phyloP scores from a whole-genome alignment of 2,797 vertebrate genomes.

The Hypotaenidia philippensis region DNA sequence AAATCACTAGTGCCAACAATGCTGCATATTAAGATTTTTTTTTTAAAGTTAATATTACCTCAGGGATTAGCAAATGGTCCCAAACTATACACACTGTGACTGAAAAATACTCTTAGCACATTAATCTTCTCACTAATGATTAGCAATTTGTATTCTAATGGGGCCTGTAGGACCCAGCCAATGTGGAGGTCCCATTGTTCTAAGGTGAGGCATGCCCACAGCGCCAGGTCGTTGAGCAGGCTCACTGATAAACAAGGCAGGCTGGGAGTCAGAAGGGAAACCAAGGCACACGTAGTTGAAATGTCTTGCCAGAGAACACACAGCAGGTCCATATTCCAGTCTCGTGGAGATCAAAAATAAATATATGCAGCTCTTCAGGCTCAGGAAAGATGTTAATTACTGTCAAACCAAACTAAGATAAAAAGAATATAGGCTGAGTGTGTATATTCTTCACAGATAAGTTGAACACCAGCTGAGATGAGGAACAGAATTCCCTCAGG shows the following conservation, averaged over 20 bases:
- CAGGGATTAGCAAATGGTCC: neutral
- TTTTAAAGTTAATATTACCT: conserved; percentile 50
- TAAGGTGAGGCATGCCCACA: neutral
- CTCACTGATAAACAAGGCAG: neutral
- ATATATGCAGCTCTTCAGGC: neutral
- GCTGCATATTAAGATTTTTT: neutral
- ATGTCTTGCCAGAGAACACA: neutral
- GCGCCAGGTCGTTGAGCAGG: neutral
- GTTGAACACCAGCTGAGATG: conserved; percentile 10
- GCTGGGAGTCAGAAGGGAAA: neutral
- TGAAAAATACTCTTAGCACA: neutral
- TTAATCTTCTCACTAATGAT: conserved; percentile 56
- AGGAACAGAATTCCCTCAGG: neutral
- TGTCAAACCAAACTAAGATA: neutral
- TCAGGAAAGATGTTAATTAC: conserved; percentile 25
- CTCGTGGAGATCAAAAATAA: neutral
- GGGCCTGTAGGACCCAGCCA: neutral
- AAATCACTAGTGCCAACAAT: conserved; percentile 34
- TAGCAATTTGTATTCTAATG: conserved; percentile 35
- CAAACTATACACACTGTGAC: neutral
- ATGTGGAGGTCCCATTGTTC: neutral
- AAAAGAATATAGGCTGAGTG: neutral
- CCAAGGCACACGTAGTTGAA: neutral
- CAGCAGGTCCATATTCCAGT: neutral
- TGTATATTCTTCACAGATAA: neutral